Percentiles rank a stretch among this genome's conserved stretches.
Evolutionary conservation across 2,888 invertebrate species (phyloP).

Genomic region (Leucozona laternaria): DNA sequence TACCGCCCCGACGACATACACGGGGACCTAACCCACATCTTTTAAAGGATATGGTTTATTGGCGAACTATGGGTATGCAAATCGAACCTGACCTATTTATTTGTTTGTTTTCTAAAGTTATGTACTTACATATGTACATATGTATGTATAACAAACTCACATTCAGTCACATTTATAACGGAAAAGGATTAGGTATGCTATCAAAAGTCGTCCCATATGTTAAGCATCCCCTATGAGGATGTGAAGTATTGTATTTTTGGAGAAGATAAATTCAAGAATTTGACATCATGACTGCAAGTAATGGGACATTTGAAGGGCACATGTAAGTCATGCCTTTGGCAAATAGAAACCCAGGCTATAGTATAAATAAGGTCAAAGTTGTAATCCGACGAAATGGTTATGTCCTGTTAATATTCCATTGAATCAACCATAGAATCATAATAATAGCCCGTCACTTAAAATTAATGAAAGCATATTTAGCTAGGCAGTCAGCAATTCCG

Average conservation of each 20-base stretch:
- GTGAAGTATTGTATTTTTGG: neutral
- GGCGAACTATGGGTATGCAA: neutral
- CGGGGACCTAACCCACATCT: neutral
- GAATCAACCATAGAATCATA: neutral
- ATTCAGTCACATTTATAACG: neutral
- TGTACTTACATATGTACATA: neutral
- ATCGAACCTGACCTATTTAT: conserved; percentile 16
- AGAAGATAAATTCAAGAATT: neutral
- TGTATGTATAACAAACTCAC: neutral
- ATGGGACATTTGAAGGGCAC: neutral
- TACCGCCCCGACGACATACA: neutral
- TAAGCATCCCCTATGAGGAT: neutral
- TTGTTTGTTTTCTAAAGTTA: neutral
- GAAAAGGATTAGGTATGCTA: conserved; percentile 4
- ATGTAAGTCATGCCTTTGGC: neutral
- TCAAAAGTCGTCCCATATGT: neutral
- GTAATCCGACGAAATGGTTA: neutral
- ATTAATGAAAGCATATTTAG: conserved; percentile 21
- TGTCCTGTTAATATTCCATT: neutral
- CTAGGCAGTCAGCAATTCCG: neutral
- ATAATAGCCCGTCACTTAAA: conserved; percentile 23
- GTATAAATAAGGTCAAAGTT: conserved; percentile 2
- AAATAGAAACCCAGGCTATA: neutral
- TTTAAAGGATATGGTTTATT: conserved; percentile 31
- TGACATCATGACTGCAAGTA: neutral